Conservation (phyloP, 2,888 invertebrate species). For the Epinotia demarniana region DNA sequence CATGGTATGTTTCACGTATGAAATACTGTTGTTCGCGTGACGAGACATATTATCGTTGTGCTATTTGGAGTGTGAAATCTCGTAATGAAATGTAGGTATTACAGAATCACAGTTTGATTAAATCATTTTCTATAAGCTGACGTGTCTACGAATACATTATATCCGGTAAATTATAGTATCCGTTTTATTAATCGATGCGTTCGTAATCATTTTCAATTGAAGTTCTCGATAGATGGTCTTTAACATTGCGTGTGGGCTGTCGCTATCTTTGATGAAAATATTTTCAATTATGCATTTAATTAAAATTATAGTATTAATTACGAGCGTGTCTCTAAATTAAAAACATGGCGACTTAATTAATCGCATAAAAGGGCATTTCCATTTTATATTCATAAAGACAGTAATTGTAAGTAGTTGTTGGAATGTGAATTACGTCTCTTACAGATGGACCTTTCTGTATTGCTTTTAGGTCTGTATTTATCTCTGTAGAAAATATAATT, state of each 20-base stretch:
- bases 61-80: constrained; percentile 59
- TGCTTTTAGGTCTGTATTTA: no score
- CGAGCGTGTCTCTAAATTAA: background rate
- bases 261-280: constrained; percentile 18
- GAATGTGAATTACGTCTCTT: background rate
- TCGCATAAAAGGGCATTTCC: background rate
- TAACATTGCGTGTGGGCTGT: constrained; percentile 16
- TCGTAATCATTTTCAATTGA: constrained; percentile 2
- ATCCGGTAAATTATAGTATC: background rate
- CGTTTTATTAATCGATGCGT: constrained; percentile 2
- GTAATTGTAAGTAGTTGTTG: background rate
- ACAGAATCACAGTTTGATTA: constrained; percentile 47
- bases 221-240: constrained; percentile 1
- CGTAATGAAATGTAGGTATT: constrained; percentile 47
- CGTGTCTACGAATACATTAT: background rate
- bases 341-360: constrained; percentile 3
- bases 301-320: background rate
- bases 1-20: constrained; percentile 38
- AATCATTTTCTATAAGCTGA: constrained; percentile 38
- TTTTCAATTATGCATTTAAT: constrained; percentile 11
- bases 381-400: constrained; percentile 4
- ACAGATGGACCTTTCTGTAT: no score
- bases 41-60: constrained; percentile 49
- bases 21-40: constrained; percentile 49
- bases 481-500: no score